These are phyloP conservation scores for Pristionchus japonicus DNA, from an alignment of 2,888 invertebrate species.

Conservation along the genomic window DNA sequence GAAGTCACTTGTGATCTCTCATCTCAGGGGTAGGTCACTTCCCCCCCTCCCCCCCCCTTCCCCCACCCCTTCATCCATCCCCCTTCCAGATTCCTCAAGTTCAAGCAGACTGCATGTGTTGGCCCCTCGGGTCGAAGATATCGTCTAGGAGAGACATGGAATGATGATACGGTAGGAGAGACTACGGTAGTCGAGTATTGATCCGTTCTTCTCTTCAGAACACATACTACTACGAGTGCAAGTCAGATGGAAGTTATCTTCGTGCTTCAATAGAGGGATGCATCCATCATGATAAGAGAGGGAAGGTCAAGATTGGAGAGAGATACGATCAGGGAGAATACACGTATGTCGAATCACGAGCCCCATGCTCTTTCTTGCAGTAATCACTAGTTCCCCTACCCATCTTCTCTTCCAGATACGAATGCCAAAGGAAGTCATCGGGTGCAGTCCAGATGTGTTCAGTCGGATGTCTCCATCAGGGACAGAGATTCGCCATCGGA, in stretches of 20 bases:
- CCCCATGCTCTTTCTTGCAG: too few species aligned
- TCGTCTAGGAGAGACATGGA: slow-evolving; percentile 65
- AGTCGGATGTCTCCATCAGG: slow-evolving; percentile 70
- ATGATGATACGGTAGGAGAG: slow-evolving; percentile 60
- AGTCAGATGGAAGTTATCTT: slow-evolving; percentile 63
- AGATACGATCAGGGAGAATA: slow-evolving; percentile 63
- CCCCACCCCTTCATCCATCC: background rate
- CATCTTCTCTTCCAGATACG: slow-evolving; percentile 61
- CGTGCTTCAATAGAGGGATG: slow-evolving; percentile 64
- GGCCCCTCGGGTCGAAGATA: slow-evolving; percentile 54
- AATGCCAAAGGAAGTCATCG: slow-evolving; percentile 66
- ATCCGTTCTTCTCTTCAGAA: slow-evolving; percentile 51
- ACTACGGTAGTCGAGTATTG: background rate
- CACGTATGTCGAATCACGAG: slow-evolving; percentile 56
- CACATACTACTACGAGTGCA: slow-evolving; percentile 67
- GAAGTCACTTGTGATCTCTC: slow-evolving; percentile 49
- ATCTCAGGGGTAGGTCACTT: slow-evolving; percentile 6
- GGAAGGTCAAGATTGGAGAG: slow-evolving; percentile 63
- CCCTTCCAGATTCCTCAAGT: slow-evolving; percentile 57
- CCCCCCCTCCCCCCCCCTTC: background rate
- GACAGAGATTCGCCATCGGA: slow-evolving; percentile 62
- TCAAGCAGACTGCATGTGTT: slow-evolving; percentile 65
- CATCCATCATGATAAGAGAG: slow-evolving; percentile 62
- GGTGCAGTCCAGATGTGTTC: slow-evolving; percentile 69
- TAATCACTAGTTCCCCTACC: background rate